Conservation (phyloP, 37 sponge, comb jelly and placozoan genomes). For the Halisarca cf. caerulea region DNA sequence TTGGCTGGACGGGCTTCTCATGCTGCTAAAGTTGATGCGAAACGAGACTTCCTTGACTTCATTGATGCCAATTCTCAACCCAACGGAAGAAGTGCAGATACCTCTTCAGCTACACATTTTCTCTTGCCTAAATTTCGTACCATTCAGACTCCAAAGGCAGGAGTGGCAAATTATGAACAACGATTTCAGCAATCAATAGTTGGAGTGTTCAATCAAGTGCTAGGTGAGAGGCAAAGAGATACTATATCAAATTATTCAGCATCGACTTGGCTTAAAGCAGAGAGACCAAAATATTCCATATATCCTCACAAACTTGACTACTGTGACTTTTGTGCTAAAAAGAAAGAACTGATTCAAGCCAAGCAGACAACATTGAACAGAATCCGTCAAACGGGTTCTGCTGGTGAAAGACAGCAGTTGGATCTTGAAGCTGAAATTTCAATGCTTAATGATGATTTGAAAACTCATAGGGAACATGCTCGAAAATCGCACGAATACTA, state of each 20-base stretch:
- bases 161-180: slow-evolving; percentile 32
- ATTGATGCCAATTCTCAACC: slow-evolving; percentile 41
- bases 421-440: neutral
- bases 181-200: slow-evolving; percentile 32
- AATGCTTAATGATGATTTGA: slow-evolving; percentile 16
- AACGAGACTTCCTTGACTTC: slow-evolving; percentile 35
- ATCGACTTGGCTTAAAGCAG: slow-evolving; percentile 31
- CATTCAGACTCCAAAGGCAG: slow-evolving; percentile 39
- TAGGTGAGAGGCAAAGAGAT: neutral
- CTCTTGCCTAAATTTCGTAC: slow-evolving; percentile 41
- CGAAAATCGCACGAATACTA: slow-evolving; percentile 32
- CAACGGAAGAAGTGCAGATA: slow-evolving; percentile 49
- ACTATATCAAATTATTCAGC: slow-evolving; percentile 34
- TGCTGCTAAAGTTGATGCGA: slow-evolving; percentile 19
- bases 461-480: slow-evolving; percentile 28
- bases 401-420: neutral
- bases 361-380: slow-evolving; percentile 56
- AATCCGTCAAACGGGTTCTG: slow-evolving; percentile 30
- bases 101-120: neutral
- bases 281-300: slow-evolving; percentile 36
- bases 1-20: slow-evolving; percentile 10
- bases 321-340: slow-evolving; percentile 38
- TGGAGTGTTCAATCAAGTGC: slow-evolving; percentile 32
- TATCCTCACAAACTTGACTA: slow-evolving; percentile 52
- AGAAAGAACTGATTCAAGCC: slow-evolving; percentile 21